Conservation (phyloP, 1,140 invertebrate species). For the Bursaphelenchus mucronatus region DNA sequence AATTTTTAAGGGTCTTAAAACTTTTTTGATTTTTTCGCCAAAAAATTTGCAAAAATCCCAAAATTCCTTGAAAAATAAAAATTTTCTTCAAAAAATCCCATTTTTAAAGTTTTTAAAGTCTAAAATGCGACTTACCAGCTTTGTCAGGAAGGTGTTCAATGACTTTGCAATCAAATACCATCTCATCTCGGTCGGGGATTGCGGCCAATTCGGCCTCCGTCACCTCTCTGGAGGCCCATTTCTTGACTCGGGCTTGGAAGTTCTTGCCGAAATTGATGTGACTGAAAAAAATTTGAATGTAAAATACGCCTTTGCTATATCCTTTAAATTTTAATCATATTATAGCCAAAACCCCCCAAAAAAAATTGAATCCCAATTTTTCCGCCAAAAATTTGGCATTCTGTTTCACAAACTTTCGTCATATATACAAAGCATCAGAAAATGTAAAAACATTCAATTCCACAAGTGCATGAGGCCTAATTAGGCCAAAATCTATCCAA, state of each 20-base stretch:
- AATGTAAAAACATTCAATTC: constrained; percentile 24
- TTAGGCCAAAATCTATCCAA: not conserved
- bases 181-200: constrained; percentile 55
- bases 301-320: constrained; percentile 6
- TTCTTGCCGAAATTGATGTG: constrained; percentile 84
- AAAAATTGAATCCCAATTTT: constrained; percentile 19
- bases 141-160: constrained; percentile 48
- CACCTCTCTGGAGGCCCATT: constrained; percentile 54
- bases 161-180: constrained; percentile 54
- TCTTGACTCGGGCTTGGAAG: constrained; percentile 72
- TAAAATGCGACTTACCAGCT: constrained; percentile 38
- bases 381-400: not conserved
- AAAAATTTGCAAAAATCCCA: not conserved
- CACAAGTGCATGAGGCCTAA: constrained; percentile 6
- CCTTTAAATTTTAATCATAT: constrained; percentile 51
- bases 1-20: too few relatives aligned
- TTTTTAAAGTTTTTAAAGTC: not conserved
- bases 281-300: constrained; percentile 54
- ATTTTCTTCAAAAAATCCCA: not conserved
- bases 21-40: too few relatives aligned
- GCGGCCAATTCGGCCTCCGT: constrained; percentile 46
- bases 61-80: not conserved
- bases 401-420: too few relatives aligned
- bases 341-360: constrained; percentile 10
- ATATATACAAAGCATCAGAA: constrained; percentile 12